These are phyloP conservation scores for Sitodiplosis mosellana DNA, from an alignment of 1,140 invertebrate species.

Conservation along the genomic window DNA sequence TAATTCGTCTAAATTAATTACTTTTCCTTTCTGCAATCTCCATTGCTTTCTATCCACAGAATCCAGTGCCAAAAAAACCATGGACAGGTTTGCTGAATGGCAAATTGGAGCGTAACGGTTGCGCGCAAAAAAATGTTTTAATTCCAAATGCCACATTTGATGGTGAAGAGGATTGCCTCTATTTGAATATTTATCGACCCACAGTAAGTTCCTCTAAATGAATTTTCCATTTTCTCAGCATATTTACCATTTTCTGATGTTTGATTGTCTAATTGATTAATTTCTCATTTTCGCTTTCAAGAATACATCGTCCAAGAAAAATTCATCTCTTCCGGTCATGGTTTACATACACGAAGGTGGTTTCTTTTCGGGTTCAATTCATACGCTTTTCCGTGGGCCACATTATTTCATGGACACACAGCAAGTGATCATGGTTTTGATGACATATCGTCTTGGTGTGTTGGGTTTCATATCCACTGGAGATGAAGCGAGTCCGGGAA, in stretches of 20 bases:
- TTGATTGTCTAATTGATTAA: too few relatives aligned
- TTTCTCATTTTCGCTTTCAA: too few relatives aligned
- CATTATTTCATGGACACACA: slow-evolving; percentile 24
- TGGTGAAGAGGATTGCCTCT: slow-evolving; percentile 38
- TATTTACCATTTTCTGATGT: too few relatives aligned
- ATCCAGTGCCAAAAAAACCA: slow-evolving; percentile 14
- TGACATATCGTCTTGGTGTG: slow-evolving; percentile 18
- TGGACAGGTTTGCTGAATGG: slow-evolving; percentile 14
- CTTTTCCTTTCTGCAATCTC: not conserved
- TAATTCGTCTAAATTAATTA: not conserved
- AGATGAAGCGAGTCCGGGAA: slow-evolving; percentile 26
- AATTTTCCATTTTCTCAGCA: too few relatives aligned
- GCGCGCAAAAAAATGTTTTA: slow-evolving; percentile 23
- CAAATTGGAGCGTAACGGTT: slow-evolving; percentile 9
- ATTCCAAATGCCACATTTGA: slow-evolving; percentile 13
- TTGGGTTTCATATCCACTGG: slow-evolving; percentile 24
- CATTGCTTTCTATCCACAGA: slow-evolving; percentile 6
- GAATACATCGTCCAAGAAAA: not conserved
- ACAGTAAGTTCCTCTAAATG: slow-evolving; percentile 25
- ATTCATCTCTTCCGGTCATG: slow-evolving; percentile 22
- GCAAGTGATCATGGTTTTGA: slow-evolving; percentile 17
- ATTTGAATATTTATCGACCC: slow-evolving; percentile 40
- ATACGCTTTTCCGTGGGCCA: slow-evolving; percentile 17
- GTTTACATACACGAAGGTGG: slow-evolving; percentile 29
- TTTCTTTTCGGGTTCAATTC: slow-evolving; percentile 24